Evolutionary conservation across 2,797 vertebrate species (phyloP), one percentile per base, ranked within the genome.

Genomic region (Galago senegalensis): DNA sequence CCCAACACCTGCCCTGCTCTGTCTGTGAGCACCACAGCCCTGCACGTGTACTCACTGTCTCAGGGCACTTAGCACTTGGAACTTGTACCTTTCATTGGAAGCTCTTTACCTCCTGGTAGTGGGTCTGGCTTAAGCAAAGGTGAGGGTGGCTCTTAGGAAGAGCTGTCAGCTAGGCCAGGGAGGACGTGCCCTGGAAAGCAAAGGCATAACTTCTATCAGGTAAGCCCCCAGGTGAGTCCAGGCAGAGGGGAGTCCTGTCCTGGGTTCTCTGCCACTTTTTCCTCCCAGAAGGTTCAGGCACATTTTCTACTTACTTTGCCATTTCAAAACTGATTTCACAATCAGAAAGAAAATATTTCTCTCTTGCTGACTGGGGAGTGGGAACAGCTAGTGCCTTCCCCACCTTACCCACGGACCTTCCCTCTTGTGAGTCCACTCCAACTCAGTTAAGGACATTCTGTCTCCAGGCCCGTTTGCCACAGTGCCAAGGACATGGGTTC

Each of bases 361-460:
- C 23, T 61, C 9, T 29, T 60, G 31, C 21, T 31, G 0, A n/a
- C 87, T 70, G 76, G 75, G 17, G 37, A 61, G 29, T 84, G 23
- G 34, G 49, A 43, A 21, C 25, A 10, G 12, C 72, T n/a, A 14
- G 16, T 12, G 49, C 40, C 80, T 25, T n/a, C 3, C 31, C 3
- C 2, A 0, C 53, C 77, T 18, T 18, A 14, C 37, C n/a, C 3
- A 0, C 0, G 25, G 79, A 13, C 23, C 58, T 60, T 25, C 3
- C 13, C 46, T 69, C 13, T 7, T 29, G 8, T 27, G 31, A 27
- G 31, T 56, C 23, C 16, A 34, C 31, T 4, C 31, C 37, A 1
- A n/a, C 34, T 72, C 43, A 37, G 76, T 13, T 46, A 11, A 7
- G 10, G 14, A 1, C 0, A 0, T 23, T 21, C 58, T 1, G 0